Evolutionary conservation across 2,888 invertebrate genomes (phyloP).

Genomic region (Hyppa rectilinea): DNA sequence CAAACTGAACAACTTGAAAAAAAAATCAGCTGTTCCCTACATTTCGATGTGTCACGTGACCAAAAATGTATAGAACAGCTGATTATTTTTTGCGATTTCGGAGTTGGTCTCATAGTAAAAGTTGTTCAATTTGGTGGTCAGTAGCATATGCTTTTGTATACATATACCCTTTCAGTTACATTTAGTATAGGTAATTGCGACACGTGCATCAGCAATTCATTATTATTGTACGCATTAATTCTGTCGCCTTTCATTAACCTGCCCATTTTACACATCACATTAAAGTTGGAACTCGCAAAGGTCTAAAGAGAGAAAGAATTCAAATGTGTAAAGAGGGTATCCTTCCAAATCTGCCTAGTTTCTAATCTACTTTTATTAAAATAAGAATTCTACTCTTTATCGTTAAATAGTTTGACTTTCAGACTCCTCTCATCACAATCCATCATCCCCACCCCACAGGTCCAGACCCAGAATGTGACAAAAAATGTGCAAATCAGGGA

Average conservation of each 20-base stretch:
- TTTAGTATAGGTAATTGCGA: too few relatives aligned
- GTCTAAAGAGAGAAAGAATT: too few relatives aligned
- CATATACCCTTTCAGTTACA: too few relatives aligned
- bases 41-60: too few relatives aligned
- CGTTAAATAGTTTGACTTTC: neutral
- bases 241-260: neutral
- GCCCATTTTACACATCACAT: constrained; percentile 11
- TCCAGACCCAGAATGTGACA: constrained; percentile 97
- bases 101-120: too few relatives aligned
- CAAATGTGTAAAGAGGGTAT: constrained; percentile 2
- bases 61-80: too few relatives aligned
- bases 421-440: neutral
- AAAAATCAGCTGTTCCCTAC: too few relatives aligned
- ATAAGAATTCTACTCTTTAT: neutral
- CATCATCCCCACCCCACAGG: constrained; percentile 85
- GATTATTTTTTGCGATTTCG: too few relatives aligned
- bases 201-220: constrained; percentile 7
- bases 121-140: too few relatives aligned
- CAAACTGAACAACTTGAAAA: too few relatives aligned
- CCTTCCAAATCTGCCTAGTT: neutral
- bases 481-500: constrained; percentile 96
- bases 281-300: neutral
- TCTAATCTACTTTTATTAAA: neutral
- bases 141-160: too few relatives aligned
- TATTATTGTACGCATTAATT: constrained; percentile 13